phyloP scores from a whole-genome alignment of 2,113 vertebrate genomes.

The Bothrops jararaca region DNA sequence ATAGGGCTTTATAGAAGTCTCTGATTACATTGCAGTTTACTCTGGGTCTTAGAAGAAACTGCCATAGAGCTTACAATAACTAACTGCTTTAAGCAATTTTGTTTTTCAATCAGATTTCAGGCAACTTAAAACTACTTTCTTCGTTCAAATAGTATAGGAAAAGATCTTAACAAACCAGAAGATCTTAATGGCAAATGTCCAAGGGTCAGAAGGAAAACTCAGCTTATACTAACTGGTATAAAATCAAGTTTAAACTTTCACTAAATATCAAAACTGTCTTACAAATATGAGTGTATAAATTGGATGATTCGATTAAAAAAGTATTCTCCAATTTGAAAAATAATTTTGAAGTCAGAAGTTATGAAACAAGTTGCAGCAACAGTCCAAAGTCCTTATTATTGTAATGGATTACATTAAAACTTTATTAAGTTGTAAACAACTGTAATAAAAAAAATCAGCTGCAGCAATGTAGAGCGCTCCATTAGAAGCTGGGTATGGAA shows the following conservation, averaged over 20 bases:
- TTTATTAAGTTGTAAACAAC: constrained; percentile 36
- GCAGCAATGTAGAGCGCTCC: constrained; percentile 27
- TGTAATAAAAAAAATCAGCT: constrained; percentile 42
- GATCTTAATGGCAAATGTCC: neutral
- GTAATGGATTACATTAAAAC: constrained; percentile 45
- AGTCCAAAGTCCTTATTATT: constrained; percentile 42
- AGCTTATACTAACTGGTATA: neutral
- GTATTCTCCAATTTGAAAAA: neutral
- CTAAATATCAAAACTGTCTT: neutral
- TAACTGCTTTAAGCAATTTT: neutral
- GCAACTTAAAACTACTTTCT: neutral
- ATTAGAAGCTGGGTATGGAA: constrained; percentile 12
- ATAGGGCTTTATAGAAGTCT: neutral
- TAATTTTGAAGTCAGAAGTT: constrained; percentile 35
- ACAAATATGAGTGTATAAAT: neutral
- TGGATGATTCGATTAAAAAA: neutral
- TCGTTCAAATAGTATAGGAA: neutral
- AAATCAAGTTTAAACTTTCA: neutral
- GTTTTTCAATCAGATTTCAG: neutral
- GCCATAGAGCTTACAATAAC: neutral
- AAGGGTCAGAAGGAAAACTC: neutral
- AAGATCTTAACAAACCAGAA: neutral
- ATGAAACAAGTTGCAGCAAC: constrained; percentile 27
- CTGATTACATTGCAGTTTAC: neutral
- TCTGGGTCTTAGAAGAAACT: neutral